Conservation (phyloP, 2,888 invertebrate species). For the Auanema sp. region DNA sequence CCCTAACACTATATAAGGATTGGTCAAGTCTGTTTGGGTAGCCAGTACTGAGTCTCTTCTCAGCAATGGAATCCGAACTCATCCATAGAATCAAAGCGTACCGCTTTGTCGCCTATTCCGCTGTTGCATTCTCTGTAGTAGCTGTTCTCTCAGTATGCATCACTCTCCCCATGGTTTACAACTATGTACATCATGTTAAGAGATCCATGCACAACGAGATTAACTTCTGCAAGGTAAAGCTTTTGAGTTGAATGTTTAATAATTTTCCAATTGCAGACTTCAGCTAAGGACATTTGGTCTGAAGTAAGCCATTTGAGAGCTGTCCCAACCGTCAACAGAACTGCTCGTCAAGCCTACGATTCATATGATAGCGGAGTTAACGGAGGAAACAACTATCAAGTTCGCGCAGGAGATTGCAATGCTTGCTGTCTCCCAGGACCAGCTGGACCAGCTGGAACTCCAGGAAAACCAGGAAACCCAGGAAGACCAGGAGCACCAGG, state of each 20-base stretch:
- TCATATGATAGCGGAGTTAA: slow-evolving; percentile 10
- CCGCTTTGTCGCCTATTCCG: no score
- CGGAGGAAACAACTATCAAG: background rate
- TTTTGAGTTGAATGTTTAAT: background rate
- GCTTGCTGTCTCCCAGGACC: slow-evolving; percentile 39
- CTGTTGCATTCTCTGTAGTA: no score
- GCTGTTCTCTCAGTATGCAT: no score
- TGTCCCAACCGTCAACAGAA: slow-evolving; percentile 23
- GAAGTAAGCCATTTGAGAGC: slow-evolving; percentile 42
- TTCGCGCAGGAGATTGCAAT: slow-evolving; percentile 26
- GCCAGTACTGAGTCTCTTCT: background rate
- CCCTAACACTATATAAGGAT: slow-evolving; percentile 2
- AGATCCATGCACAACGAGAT: no score
- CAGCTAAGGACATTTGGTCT: slow-evolving; percentile 49
- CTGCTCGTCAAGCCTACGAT: slow-evolving; percentile 35
- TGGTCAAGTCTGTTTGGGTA: background rate
- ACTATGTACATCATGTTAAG: no score
- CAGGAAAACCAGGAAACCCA: slow-evolving; percentile 43
- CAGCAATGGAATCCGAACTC: background rate
- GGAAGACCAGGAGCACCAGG: slow-evolving; percentile 31
- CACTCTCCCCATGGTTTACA: no score
- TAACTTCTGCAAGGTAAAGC: background rate
- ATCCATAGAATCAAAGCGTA: no score
- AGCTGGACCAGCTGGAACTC: slow-evolving; percentile 45
- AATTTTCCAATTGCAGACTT: slow-evolving; percentile 25